Evolutionary conservation across 2,113 vertebrate genomes (phyloP), one percentile per base, ranked within the genome.

Genomic region (Hypomesus transpacificus): DNA sequence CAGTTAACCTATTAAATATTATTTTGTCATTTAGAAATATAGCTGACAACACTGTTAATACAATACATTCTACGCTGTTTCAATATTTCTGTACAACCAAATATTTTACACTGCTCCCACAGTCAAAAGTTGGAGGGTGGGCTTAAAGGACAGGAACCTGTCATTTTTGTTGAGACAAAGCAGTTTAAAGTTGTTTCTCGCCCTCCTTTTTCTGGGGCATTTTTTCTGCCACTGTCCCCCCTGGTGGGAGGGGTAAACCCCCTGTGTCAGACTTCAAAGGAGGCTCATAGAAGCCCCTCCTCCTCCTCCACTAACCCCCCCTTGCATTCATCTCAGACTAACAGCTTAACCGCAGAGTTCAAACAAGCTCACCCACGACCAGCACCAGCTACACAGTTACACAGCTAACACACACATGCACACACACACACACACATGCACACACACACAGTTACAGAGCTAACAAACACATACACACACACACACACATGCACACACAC

Each of bases 211-310:
- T 77, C 75, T 80, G n/a, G 75, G 65, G 71, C 69, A 64, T 66
- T 86, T 64, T 76, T n/a, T 73, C 57, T 22, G 63, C 73, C 61
- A 66, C 78, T 59, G 78, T 76, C 79, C 76, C 76, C 70, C 71
- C 76, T 79, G 72, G 89, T 83, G 85, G 89, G 86, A 85, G 86
- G 89, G 90, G 84, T 87, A 91, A 92, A 77, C 81, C 87, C 88
- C 86, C 66, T 78, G 82, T 87, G 84, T 90, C 87, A 88, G 71
- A 89, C 87, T 91, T 91, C 88, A 91, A 92, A 91, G 86, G 75
- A 77, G 84, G 91, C 84, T 85, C 70, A 76, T 87, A 84, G 81
- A 87, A 90, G 7, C 53, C 53, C 53, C 14, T n/a, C n/a, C 53
- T n/a, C 53, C 53, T 46, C 39, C 39, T 46, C 39, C 7, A 46